A percentile compares a stretch with the other conserved stretches of the same genome.
Conservation (phyloP, 2,797 vertebrate genomes). For the Enoplosus armatus region DNA sequence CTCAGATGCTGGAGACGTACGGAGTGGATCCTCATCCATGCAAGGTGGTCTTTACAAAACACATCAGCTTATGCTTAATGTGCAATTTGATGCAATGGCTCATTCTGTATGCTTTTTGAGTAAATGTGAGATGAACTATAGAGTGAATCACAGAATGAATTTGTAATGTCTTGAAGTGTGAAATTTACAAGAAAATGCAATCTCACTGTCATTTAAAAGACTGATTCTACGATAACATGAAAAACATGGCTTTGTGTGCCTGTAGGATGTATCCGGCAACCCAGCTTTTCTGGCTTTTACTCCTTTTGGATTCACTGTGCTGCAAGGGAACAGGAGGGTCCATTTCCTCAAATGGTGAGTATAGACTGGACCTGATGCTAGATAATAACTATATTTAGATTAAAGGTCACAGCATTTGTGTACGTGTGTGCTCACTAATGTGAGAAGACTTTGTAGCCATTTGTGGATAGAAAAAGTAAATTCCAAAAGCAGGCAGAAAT, state of each 20-base stretch:
- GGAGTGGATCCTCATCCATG: conserved; percentile 98
- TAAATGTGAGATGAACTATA: background rate
- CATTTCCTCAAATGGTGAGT: conserved; percentile 98
- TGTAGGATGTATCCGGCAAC: conserved; percentile 97
- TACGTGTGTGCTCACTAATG: background rate
- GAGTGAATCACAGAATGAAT: background rate
- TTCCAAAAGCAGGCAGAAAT: background rate
- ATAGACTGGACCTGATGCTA: background rate
- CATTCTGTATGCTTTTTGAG: background rate
- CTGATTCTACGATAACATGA: background rate
- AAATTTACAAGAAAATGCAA: background rate
- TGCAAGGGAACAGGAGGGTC: conserved; percentile 97
- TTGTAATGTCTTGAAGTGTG: background rate
- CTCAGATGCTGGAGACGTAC: conserved; percentile 96
- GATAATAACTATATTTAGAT: background rate
- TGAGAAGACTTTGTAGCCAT: background rate
- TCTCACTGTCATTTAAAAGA: background rate
- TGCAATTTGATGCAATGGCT: background rate
- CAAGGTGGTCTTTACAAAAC: conserved; percentile 86
- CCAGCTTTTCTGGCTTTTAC: conserved; percentile 98
- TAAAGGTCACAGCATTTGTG: background rate
- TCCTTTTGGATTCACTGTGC: conserved; percentile 96
- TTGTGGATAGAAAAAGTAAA: background rate
- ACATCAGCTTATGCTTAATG: background rate
- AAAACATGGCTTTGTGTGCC: conserved; percentile 20